A percentile compares a stretch with the other conserved stretches of the same genome.
phyloP scores from a whole-genome alignment of 2,888 invertebrate genomes.

The Idaea aversata region DNA sequence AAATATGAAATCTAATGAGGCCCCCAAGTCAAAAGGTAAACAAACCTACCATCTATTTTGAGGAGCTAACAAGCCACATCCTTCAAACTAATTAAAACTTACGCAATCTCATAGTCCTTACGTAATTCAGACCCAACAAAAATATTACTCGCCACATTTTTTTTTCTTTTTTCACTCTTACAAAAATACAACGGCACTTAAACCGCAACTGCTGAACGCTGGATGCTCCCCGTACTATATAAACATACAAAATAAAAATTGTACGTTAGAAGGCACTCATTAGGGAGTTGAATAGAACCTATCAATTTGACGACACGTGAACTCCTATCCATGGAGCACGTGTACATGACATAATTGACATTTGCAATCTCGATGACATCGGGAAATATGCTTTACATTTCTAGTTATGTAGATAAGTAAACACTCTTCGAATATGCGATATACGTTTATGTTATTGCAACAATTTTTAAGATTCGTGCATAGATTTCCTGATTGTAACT shows the following conservation, averaged over 20 bases:
- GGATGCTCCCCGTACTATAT: slow-evolving; percentile 43
- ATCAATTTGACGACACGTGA: slow-evolving; percentile 29
- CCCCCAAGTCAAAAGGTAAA: background rate
- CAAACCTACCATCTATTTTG: slow-evolving; percentile 3
- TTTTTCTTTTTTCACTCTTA: slow-evolving; percentile 12
- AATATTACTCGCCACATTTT: slow-evolving; percentile 38
- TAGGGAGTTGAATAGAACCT: slow-evolving; percentile 38
- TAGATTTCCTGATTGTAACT: no score
- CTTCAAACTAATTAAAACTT: slow-evolving; percentile 41
- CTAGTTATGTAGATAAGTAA: background rate
- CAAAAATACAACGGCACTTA: slow-evolving; percentile 35
- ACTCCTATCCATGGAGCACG: slow-evolving; percentile 24
- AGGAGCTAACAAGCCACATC: slow-evolving; percentile 10
- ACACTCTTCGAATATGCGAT: background rate
- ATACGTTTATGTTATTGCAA: background rate
- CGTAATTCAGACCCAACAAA: slow-evolving; percentile 35
- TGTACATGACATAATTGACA: slow-evolving; percentile 14
- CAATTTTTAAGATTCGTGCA: slow-evolving; percentile 3
- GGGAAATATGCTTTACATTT: slow-evolving; percentile 1
- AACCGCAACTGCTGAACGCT: slow-evolving; percentile 13
- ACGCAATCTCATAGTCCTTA: slow-evolving; percentile 46
- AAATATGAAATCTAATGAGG: background rate
- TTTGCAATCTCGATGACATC: slow-evolving; percentile 3
- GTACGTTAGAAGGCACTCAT: slow-evolving; percentile 47
- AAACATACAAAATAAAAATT: slow-evolving; percentile 51